Evolutionary conservation across 2,888 invertebrate genomes (phyloP), one percentile per base, ranked within the genome.

Genomic region (Epinotia brunnichana): DNA sequence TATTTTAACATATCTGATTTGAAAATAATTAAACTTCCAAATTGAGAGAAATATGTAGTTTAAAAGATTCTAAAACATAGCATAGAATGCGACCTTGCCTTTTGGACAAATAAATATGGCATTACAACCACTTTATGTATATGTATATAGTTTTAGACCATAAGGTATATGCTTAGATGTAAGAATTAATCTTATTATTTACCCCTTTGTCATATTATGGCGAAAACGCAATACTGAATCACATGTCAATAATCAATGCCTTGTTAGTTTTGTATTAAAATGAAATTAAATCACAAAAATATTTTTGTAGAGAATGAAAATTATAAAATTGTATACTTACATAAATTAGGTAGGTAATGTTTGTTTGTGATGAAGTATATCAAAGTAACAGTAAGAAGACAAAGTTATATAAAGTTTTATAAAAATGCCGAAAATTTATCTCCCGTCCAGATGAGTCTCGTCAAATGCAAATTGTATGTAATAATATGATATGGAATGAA

Each of bases 71-170:
- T n/a, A 21, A 54, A 44, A 68, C 41, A 66, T 83, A 84, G 89
- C 89, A 89, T 89, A 74, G 74, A 89, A 89, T 90, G 89, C 88
- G 76, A 80, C 81, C 88, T 88, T 89, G 88, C 90, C 88, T 84
- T 81, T 67, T 67, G 39, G 67, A 66, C 21, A 54, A 60, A 54
- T 64, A 71, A 62, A 73, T 51, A 75, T 73, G 63, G 71, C 72
- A 73, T 74, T 59, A 67, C 67, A 76, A 73, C 69, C 74, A 70
- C 35, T 63, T 61, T 19, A 61, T 73, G 66, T 77, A 54, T 74
- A 70, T 69, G 71, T 74, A 71, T 63, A 59, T 66, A 74, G 63
- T 41, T 66, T 74, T 64, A 54, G 59, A 63, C 53, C 67, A 10
- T 72, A 69, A 51, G 70, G 19, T 70, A 51, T 53, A 66, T 35